Conservation (phyloP, 2,113 vertebrate genomes). For the Psittacula cyanocephala region DNA sequence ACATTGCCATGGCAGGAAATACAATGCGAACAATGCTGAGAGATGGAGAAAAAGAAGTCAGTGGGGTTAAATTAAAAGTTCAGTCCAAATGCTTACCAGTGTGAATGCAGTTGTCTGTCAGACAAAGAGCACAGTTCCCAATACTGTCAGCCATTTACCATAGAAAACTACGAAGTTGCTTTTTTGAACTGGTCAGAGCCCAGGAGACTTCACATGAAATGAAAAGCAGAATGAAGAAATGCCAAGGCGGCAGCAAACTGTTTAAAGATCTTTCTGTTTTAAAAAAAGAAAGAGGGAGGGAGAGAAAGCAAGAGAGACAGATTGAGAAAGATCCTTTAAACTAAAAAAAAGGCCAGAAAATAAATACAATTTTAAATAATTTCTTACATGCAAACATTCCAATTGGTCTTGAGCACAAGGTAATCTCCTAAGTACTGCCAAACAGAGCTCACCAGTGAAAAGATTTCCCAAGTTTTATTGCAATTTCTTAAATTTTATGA, state of each 20-base stretch:
- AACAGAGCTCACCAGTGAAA: slow-evolving; percentile 32
- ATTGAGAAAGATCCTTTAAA: not conserved
- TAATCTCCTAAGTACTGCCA: slow-evolving; percentile 59
- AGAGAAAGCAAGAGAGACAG: not conserved
- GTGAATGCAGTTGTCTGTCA: slow-evolving; percentile 49
- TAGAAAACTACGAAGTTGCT: slow-evolving; percentile 52
- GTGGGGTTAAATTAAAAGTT: slow-evolving; percentile 30
- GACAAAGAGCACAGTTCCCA: slow-evolving; percentile 46
- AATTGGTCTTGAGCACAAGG: not conserved
- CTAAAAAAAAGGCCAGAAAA: not conserved
- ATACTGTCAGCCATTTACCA: slow-evolving; percentile 60
- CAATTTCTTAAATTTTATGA: slow-evolving; percentile 74
- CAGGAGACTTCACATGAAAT: slow-evolving; percentile 55
- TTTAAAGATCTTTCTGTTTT: slow-evolving; percentile 13
- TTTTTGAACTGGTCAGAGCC: slow-evolving; percentile 59
- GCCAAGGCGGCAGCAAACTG: not conserved
- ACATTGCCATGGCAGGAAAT: not conserved
- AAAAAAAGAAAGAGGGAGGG: not conserved
- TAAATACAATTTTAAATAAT: not conserved
- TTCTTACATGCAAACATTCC: slow-evolving; percentile 18
- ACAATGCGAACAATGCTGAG: not conserved
- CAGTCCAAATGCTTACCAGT: not conserved
- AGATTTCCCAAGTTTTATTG: slow-evolving; percentile 45
- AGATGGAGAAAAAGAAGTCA: not conserved
- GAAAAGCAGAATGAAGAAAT: slow-evolving; percentile 60